Percentiles rank a stretch among this genome's conserved stretches.
Conservation (phyloP, 2,888 invertebrate species). For the Dinocampus coccinellae region DNA sequence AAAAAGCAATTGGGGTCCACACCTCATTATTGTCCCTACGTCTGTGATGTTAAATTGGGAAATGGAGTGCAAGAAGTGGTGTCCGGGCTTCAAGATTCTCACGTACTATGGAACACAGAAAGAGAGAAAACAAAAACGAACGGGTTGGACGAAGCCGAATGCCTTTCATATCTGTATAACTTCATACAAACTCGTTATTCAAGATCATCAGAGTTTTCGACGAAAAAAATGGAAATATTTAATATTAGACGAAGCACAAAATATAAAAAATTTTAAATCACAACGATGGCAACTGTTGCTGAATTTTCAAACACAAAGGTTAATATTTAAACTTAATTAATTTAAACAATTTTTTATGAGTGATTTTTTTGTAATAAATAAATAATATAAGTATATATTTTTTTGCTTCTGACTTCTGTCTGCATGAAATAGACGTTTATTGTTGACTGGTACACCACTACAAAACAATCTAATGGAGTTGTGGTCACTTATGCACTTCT, state of each 20-base stretch:
- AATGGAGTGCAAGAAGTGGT: conserved; percentile 99
- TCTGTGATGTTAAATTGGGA: conserved; percentile 99
- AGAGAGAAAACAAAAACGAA: conserved; percentile 91
- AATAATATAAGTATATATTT: conserved; percentile 5
- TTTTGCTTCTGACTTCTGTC: conserved; percentile 32
- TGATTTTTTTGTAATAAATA: background rate
- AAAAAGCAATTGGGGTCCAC: conserved; percentile 96
- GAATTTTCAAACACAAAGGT: conserved; percentile 94
- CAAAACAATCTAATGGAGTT: conserved; percentile 97
- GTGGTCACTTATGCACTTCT: conserved; percentile 98
- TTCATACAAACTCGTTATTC: conserved; percentile 97
- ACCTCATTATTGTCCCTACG: conserved; percentile 98
- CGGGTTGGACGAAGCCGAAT: conserved; percentile 98
- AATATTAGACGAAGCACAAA: conserved; percentile 98
- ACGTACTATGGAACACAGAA: conserved; percentile 98
- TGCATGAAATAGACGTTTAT: conserved; percentile 81
- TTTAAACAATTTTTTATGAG: background rate
- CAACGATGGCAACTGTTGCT: conserved; percentile 97
- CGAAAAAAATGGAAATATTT: conserved; percentile 98
- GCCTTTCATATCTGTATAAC: conserved; percentile 99
- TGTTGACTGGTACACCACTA: conserved; percentile 94
- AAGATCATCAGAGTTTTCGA: conserved; percentile 97
- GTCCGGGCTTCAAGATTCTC: conserved; percentile 98
- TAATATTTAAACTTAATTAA: conserved; percentile 47
- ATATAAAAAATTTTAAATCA: conserved; percentile 99